A percentile compares a stretch with the other conserved stretches of the same genome.
These are phyloP conservation scores for Tenthredo scrophulariae DNA, from an alignment of 2,888 invertebrate genomes.

Conservation along the genomic window DNA sequence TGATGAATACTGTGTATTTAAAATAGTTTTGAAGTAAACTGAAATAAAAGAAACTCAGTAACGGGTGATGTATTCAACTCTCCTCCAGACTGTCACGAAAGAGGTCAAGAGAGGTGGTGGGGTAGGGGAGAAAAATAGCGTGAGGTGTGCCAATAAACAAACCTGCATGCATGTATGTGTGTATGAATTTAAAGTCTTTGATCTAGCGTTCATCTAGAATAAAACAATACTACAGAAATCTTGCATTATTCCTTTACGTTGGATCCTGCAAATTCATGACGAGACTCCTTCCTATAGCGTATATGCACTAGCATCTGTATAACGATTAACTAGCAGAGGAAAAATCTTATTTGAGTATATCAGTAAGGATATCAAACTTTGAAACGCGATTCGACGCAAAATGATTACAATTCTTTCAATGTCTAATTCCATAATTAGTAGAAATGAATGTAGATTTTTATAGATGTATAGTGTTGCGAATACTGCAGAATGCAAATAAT, in stretches of 20 bases:
- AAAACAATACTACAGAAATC: not conserved
- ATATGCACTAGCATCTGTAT: not conserved
- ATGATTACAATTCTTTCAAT: not conserved
- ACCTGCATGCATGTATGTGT: constrained; percentile 46
- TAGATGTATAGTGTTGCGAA: constrained; percentile 4
- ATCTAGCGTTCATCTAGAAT: not conserved
- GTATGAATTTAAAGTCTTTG: constrained; percentile 31
- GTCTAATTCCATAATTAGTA: not conserved
- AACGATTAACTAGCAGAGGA: not conserved
- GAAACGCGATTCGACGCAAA: not conserved
- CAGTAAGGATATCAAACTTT: not conserved
- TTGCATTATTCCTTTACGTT: not conserved
- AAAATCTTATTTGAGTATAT: not conserved
- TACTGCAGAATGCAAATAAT: constrained; percentile 55
- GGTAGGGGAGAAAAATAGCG: constrained; percentile 58
- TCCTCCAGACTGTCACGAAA: constrained; percentile 78
- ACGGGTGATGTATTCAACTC: constrained; percentile 65
- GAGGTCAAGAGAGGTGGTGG: constrained; percentile 68
- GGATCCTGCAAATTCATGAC: not conserved
- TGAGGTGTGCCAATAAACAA: constrained; percentile 56
- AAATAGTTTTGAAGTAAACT: constrained; percentile 38
- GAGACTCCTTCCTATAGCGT: not conserved
- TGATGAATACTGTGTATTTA: constrained; percentile 24
- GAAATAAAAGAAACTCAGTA: constrained; percentile 66
- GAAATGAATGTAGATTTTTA: not conserved